A percentile compares a stretch with the other conserved stretches of the same genome.
These are phyloP conservation scores for Myiagra hebetior DNA, from an alignment of 2,113 vertebrate species.

Conservation along the genomic window DNA sequence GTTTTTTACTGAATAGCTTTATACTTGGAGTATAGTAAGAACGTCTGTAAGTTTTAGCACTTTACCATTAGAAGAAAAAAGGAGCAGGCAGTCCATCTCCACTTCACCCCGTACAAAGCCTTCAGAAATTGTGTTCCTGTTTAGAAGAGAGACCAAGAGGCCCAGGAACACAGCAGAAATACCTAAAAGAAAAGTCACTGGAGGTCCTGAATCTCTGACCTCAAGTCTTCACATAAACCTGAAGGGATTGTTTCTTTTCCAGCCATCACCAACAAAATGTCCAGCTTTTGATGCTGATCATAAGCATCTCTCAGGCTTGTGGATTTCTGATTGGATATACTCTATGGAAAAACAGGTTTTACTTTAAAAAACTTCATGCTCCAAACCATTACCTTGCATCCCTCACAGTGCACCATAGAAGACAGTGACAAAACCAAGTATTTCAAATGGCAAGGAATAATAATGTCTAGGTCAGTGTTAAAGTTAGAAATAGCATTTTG, in stretches of 20 bases:
- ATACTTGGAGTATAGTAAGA: not conserved
- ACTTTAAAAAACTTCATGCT: not conserved
- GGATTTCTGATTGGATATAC: not conserved
- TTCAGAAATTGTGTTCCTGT: not conserved
- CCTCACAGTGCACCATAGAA: not conserved
- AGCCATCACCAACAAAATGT: not conserved
- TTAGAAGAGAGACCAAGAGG: not conserved
- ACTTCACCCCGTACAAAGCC: not conserved
- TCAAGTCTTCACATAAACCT: not conserved
- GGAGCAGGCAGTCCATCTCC: not conserved
- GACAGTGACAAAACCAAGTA: not conserved
- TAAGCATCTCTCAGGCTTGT: not conserved
- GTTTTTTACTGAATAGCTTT: not conserved
- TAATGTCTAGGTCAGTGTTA: not conserved
- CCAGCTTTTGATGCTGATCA: not conserved
- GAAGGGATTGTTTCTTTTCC: not conserved
- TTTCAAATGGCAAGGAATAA: not conserved
- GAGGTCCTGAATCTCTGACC: not conserved
- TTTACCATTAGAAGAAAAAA: not conserved
- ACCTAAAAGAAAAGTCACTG: not conserved
- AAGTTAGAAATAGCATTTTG: conserved; percentile 48
- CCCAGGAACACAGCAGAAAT: not conserved
- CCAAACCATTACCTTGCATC: not conserved
- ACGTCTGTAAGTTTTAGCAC: not conserved
- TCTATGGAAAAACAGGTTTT: not conserved